These are phyloP conservation scores for Hippasteria phrygiana DNA, from an alignment of 53 echinoderm and acorn worm species.

Conservation along the genomic window DNA sequence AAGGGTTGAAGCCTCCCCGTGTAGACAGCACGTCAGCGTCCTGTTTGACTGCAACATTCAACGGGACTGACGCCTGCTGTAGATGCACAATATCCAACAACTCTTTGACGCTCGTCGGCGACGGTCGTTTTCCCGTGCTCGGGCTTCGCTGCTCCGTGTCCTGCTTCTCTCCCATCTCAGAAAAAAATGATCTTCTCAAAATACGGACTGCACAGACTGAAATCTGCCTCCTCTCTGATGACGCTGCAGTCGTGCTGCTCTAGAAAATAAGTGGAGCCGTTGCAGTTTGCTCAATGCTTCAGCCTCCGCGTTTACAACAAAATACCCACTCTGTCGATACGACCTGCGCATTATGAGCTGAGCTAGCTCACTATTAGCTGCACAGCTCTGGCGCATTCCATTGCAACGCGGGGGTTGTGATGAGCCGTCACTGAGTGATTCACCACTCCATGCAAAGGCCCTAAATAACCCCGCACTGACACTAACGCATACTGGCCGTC, in stretches of 20 bases:
- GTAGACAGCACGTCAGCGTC: constrained; percentile 35
- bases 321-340: not conserved
- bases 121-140: constrained; percentile 66
- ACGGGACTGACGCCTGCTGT: constrained; percentile 52
- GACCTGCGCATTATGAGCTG: not conserved
- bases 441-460: too few species aligned
- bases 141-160: constrained; percentile 33
- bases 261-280: not conserved
- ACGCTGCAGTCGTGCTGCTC: not conserved
- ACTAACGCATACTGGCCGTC: constrained; percentile 15
- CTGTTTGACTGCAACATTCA: constrained; percentile 10
- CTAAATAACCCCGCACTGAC: not conserved
- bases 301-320: not conserved
- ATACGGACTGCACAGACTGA: too few species aligned
- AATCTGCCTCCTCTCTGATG: not conserved
- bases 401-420: not conserved
- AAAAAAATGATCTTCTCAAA: too few species aligned
- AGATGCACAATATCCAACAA: constrained; percentile 78
- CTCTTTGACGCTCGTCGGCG: constrained; percentile 71
- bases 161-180: constrained; percentile 63
- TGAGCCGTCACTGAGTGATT: not conserved
- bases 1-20: constrained; percentile 53
- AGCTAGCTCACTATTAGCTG: not conserved
- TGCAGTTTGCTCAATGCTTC: constrained; percentile 25
- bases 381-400: constrained; percentile 23